These are phyloP conservation scores for Athalia rosae DNA, from an alignment of 2,888 invertebrate genomes.

Conservation along the genomic window DNA sequence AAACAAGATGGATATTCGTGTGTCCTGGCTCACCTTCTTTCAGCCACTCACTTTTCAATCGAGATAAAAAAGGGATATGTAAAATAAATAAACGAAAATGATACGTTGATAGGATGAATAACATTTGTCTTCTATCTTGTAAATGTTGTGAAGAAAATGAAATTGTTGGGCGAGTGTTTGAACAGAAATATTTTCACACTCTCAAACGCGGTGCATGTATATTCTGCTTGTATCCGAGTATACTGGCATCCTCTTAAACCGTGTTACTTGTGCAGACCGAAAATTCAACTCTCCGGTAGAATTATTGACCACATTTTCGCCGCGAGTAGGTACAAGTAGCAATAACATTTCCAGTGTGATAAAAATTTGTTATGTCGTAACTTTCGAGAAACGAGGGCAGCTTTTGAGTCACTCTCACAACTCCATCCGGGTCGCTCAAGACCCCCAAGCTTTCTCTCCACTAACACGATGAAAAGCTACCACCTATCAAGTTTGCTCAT, in stretches of 20 bases:
- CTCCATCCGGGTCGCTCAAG: conserved; percentile 8
- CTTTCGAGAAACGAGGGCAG: conserved; percentile 36
- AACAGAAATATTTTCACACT: no score
- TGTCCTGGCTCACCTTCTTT: conserved; percentile 26
- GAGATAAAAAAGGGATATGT: background rate
- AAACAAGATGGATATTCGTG: conserved; percentile 34
- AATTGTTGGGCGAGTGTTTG: no score
- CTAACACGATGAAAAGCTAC: conserved; percentile 10
- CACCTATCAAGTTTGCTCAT: background rate
- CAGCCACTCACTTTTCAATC: conserved; percentile 22
- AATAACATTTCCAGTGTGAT: conserved; percentile 25
- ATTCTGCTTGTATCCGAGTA: background rate
- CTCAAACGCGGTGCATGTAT: no score
- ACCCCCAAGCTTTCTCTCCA: conserved; percentile 20
- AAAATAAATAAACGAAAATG: background rate
- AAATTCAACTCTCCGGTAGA: conserved; percentile 15
- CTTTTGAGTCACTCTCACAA: conserved; percentile 32
- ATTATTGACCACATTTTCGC: conserved; percentile 19
- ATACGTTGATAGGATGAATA: conserved; percentile 35
- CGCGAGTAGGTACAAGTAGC: conserved; percentile 21
- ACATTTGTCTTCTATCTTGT: conserved; percentile 15
- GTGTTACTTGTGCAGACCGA: background rate
- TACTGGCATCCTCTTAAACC: background rate
- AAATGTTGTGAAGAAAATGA: background rate
- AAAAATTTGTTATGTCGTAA: conserved; percentile 41